These are phyloP conservation scores for Ceramica pisi DNA, from an alignment of 2,888 invertebrate genomes.

Conservation along the genomic window DNA sequence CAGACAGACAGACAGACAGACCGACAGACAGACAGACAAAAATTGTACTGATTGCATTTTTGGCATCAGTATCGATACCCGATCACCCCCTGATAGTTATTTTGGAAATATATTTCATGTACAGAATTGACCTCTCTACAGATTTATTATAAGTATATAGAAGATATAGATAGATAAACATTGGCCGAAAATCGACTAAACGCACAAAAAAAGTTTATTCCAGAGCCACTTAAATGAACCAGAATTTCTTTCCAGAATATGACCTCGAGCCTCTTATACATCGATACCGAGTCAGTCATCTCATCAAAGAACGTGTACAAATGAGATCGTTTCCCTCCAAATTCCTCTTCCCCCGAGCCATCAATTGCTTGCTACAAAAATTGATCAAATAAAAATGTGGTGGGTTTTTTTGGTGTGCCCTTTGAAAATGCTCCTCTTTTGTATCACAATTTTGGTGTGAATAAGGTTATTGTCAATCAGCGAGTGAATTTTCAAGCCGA, in stretches of 20 bases:
- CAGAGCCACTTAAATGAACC: neutral
- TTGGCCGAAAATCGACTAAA: too few relatives aligned
- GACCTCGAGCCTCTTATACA: conserved; percentile 46
- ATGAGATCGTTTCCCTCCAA: conserved; percentile 77
- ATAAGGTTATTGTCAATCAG: conserved; percentile 65
- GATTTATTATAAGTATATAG: too few relatives aligned
- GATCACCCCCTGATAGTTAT: too few relatives aligned
- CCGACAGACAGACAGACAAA: too few relatives aligned
- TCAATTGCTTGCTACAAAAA: conserved; percentile 77
- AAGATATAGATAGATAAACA: too few relatives aligned
- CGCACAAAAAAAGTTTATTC: neutral
- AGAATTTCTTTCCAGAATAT: conserved; percentile 48
- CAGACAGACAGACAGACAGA: too few relatives aligned
- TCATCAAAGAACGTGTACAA: conserved; percentile 77
- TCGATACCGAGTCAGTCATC: conserved; percentile 70
- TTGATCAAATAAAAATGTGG: conserved; percentile 78
- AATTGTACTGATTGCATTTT: too few relatives aligned
- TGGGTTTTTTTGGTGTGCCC: conserved; percentile 66
- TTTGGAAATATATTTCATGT: too few relatives aligned
- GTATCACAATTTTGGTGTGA: conserved; percentile 59
- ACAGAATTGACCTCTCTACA: too few relatives aligned
- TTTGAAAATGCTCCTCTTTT: conserved; percentile 56
- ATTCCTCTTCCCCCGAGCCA: conserved; percentile 66
- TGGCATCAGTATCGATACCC: too few relatives aligned
- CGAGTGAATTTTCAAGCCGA: conserved; percentile 31